These are phyloP conservation scores for Stenotaenia linearis DNA, from an alignment of 2,888 invertebrate species.

Conservation along the genomic window DNA sequence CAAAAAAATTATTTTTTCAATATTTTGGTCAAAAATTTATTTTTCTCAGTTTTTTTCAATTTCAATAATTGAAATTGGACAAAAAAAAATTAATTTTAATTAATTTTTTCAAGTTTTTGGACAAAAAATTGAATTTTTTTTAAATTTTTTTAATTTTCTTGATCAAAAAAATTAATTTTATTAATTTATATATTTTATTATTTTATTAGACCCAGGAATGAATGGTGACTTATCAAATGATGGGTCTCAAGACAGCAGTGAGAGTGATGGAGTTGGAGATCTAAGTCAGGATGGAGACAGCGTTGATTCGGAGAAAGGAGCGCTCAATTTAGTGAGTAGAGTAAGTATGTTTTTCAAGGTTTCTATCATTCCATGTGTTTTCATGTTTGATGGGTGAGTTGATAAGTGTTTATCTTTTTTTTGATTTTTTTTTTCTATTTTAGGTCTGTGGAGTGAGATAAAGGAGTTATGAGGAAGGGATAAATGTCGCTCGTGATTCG, in stretches of 20 bases:
- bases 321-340: constrained; percentile 58
- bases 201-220: constrained; percentile 56
- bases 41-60: too few species aligned
- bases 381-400: background rate
- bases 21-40: too few species aligned
- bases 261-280: constrained; percentile 55
- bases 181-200: constrained; percentile 17
- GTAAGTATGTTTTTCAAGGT: background rate
- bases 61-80: too few species aligned
- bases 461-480: too few species aligned
- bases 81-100: too few species aligned
- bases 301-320: constrained; percentile 58
- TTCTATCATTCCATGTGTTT: background rate
- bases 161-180: too few species aligned
- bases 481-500: too few species aligned
- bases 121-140: too few species aligned
- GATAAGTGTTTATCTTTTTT: background rate
- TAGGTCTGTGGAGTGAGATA: too few species aligned
- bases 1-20: too few species aligned
- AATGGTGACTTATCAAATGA: constrained; percentile 60
- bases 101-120: too few species aligned
- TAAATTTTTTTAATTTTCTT: too few species aligned
- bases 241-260: constrained; percentile 58
- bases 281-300: constrained; percentile 46
- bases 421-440: background rate